Conservation (phyloP, 2,113 vertebrate genomes). For the Catharus bicknelli region DNA sequence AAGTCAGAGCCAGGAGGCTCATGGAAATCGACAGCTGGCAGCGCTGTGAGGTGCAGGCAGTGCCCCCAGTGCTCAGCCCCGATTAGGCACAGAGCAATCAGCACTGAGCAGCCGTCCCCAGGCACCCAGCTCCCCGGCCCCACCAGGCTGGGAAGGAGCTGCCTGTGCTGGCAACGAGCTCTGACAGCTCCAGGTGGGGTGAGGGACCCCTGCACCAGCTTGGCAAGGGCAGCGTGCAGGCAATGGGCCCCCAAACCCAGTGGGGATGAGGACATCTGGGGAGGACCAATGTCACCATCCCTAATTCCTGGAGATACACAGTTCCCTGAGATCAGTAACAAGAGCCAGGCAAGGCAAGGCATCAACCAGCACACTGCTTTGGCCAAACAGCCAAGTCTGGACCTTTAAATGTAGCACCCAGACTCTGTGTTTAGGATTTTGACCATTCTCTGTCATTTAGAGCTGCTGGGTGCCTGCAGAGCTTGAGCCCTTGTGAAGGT, state of each 20-base stretch:
- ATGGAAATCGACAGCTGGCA: neutral
- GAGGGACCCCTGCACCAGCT: neutral
- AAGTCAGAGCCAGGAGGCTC: neutral
- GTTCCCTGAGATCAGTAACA: neutral
- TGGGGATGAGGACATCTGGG: neutral
- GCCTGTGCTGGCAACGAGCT: neutral
- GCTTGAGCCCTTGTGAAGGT: rapidly evolving
- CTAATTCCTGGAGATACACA: neutral
- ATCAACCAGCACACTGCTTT: neutral
- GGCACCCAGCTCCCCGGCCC: neutral
- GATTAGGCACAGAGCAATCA: neutral
- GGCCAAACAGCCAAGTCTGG: neutral
- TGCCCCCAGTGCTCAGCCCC: neutral
- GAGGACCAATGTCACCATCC: neutral
- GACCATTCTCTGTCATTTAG: neutral
- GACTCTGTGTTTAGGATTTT: neutral
- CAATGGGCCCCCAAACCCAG: neutral
- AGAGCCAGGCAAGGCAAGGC: neutral
- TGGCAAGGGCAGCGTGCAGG: rapidly evolving
- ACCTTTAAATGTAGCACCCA: neutral
- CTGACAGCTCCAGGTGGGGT: neutral
- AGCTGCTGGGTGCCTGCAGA: neutral
- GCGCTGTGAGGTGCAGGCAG: rapidly evolving
- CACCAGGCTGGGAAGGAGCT: neutral
- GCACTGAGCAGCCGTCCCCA: rapidly evolving